Base-by-base conservation (phyloP, 1,140 invertebrate species). In the Macrocentrus cingulum region DNA sequence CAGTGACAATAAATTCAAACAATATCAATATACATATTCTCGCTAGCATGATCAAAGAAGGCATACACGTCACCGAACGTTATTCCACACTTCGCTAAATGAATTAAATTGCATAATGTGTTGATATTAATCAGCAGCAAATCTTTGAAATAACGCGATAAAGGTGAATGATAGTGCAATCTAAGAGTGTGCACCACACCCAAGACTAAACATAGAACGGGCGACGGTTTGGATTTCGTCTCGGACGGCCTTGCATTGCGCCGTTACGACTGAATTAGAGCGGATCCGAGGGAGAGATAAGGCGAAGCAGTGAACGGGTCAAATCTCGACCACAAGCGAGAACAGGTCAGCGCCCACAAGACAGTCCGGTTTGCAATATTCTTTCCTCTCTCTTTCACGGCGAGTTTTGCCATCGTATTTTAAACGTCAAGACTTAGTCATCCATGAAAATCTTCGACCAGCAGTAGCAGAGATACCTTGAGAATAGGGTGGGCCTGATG, bases 181-280 rank as follows among this genome's bases (percentile, higher is more conserved):
- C n/a, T n/a, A n/a, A n/a, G n/a, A n/a, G n/a, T n/a, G n/a, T n/a
- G n/a, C n/a, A n/a, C n/a, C n/a, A n/a, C n/a, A n/a, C n/a, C n/a
- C n/a, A n/a, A 22, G 13, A 11, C 18, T 9, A 57, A n/a, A n/a
- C n/a, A 20, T 56, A 22, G 20, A 50, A 25, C 29, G 46, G 36
- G 11, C 25, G 20, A 58, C 45, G 45, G 46, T 54, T 54, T 54
- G 41, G 44, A 45, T 45, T 45, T 61, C 49, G 54, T 54, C n/a
- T 54, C 46, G 29, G 41, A 54, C 50, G 66, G 53, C 61, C 67
- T 67, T 68, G 65, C 44, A 59, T 57, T 18, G 4, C 29, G 36
- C 42, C 37, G 50, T 66, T 60, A 51, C 42, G 15, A 48, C 62
- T 69, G 63, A 70, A 25, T 67, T 68, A 68, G 66, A 70, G 64